Percentiles rank a stretch among this genome's conserved stretches.
These are phyloP conservation scores for Calameuta idolon DNA, from an alignment of 2,888 invertebrate species.

Conservation along the genomic window DNA sequence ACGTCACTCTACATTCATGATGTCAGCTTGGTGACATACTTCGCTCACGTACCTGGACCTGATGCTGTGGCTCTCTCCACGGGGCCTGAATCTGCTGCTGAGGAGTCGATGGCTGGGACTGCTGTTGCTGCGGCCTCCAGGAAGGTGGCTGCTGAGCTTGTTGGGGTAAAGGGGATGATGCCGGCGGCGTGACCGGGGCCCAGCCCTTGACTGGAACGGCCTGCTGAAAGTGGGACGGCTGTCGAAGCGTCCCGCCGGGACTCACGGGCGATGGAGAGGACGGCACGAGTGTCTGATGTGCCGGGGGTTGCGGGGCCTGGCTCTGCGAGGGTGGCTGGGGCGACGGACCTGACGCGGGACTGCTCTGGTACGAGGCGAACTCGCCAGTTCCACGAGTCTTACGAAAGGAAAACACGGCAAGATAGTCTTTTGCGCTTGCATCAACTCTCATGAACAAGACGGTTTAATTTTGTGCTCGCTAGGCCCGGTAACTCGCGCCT, in stretches of 20 bases:
- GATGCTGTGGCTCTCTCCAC: background rate
- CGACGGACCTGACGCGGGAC: constrained; percentile 54
- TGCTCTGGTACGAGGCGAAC: constrained; percentile 57
- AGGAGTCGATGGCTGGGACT: constrained; percentile 23
- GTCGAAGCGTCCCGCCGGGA: constrained; percentile 60
- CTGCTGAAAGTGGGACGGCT: constrained; percentile 55
- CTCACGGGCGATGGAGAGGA: constrained; percentile 55
- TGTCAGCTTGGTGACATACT: background rate
- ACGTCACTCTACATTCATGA: background rate
- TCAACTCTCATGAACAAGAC: background rate
- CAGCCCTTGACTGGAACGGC: constrained; percentile 54
- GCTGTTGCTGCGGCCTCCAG: constrained; percentile 15
- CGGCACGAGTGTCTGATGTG: constrained; percentile 33
- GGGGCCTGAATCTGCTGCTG: constrained; percentile 12
- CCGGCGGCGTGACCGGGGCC: constrained; percentile 69
- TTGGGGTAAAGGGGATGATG: constrained; percentile 63
- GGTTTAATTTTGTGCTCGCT: background rate
- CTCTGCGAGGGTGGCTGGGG: constrained; percentile 47
- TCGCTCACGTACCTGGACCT: background rate
- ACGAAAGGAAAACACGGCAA: constrained; percentile 29
- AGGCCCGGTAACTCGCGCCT: background rate
- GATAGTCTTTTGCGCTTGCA: background rate
- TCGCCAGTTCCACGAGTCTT: constrained; percentile 62
- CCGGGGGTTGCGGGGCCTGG: constrained; percentile 37
- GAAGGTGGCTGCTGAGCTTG: constrained; percentile 22